Conservation (phyloP, 2,113 vertebrate genomes). For the Misgurnus mizolepis region DNA sequence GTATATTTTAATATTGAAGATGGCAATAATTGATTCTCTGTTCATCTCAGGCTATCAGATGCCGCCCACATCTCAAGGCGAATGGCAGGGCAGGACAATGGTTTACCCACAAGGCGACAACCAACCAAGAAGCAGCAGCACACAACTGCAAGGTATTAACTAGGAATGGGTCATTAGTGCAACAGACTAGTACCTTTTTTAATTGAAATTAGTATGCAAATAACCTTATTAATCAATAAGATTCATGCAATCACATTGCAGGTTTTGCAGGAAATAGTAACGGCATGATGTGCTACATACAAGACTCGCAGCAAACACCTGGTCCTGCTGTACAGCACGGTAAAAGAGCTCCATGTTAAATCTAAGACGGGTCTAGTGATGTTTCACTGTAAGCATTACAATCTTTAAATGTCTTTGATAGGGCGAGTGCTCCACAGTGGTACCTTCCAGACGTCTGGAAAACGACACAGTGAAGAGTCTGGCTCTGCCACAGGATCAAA, state of each 20-base stretch:
- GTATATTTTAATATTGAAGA: neutral
- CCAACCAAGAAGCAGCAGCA: constrained; percentile 45
- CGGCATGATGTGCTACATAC: constrained; percentile 62
- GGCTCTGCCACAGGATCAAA: constrained; percentile 64
- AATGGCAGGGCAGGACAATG: constrained; percentile 68
- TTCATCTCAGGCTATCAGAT: constrained; percentile 65
- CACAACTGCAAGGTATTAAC: constrained; percentile 64
- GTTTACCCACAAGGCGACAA: constrained; percentile 65
- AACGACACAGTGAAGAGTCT: constrained; percentile 71
- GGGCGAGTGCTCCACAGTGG: constrained; percentile 61
- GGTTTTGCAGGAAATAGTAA: constrained; percentile 53
- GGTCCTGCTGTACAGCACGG: constrained; percentile 60
- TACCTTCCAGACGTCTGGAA: constrained; percentile 59
- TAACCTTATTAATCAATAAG: no score
- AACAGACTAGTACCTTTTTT: no score
- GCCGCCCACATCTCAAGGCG: constrained; percentile 61
- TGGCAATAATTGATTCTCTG: neutral
- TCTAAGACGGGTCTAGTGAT: neutral
- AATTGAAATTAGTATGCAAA: no score
- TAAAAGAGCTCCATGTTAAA: constrained; percentile 34
- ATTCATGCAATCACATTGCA: constrained; percentile 31
- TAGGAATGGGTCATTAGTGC: neutral
- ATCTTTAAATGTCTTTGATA: constrained; percentile 33
- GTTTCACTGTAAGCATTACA: neutral
- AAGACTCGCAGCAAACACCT: constrained; percentile 58